phyloP scores from a whole-genome alignment of 2,888 invertebrate species.

The Eristalis arbustorum region DNA sequence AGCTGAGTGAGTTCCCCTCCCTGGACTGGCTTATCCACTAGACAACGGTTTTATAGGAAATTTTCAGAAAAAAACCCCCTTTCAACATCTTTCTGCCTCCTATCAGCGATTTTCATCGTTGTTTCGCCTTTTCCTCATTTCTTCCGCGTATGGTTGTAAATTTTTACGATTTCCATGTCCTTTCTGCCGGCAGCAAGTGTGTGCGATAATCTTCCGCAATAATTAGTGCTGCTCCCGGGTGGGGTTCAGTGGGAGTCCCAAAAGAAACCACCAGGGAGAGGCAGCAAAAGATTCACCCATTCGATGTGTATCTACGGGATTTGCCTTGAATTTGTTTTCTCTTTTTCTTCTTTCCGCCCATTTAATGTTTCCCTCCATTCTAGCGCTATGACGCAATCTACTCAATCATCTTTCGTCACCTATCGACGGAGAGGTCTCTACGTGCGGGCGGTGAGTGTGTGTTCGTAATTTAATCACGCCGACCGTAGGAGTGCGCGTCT shows the following conservation, averaged over 20 bases:
- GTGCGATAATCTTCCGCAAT: conserved; percentile 4
- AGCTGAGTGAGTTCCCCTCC: too few species aligned
- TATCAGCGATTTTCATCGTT: not conserved
- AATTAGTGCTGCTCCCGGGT: not conserved
- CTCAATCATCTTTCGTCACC: not conserved
- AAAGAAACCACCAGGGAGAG: not conserved
- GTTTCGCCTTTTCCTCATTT: not conserved
- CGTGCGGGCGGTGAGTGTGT: not conserved
- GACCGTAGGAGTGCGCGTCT: not conserved
- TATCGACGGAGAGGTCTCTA: not conserved
- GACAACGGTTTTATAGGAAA: conserved; percentile 30
- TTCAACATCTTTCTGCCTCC: not conserved
- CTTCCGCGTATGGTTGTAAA: not conserved
- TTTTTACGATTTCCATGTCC: not conserved
- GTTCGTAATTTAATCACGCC: not conserved
- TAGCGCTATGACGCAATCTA: not conserved
- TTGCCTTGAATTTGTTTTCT: not conserved
- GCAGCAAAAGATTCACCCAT: not conserved
- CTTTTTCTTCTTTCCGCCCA: not conserved
- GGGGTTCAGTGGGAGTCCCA: not conserved
- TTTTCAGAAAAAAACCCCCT: not conserved
- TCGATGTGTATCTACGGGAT: not conserved
- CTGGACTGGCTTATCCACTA: conserved; percentile 12
- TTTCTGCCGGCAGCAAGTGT: not conserved
- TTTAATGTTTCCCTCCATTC: not conserved